Conservation (phyloP, 2,888 invertebrate genomes). For the Heliconius erato region DNA sequence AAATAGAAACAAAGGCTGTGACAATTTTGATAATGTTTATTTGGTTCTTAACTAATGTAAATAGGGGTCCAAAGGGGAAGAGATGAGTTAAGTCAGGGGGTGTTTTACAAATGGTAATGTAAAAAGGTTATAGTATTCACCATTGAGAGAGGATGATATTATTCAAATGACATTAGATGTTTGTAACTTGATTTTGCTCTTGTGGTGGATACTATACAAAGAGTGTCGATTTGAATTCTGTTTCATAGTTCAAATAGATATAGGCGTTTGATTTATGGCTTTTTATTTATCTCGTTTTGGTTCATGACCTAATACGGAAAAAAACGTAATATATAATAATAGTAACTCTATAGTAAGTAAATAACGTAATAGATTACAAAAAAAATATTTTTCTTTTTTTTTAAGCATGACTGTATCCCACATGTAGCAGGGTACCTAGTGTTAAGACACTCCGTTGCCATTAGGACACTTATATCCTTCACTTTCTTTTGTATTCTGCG, state of each 20-base stretch:
- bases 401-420: no score
- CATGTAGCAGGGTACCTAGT: no score
- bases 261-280: neutral
- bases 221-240: neutral
- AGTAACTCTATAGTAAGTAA: no score
- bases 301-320: neutral
- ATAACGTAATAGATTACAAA: no score
- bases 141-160: neutral
- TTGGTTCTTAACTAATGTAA: slow-evolving; percentile 25
- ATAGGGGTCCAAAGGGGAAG: neutral
- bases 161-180: slow-evolving; percentile 23
- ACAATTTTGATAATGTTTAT: slow-evolving; percentile 28
- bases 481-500: no score
- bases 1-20: slow-evolving; percentile 1
- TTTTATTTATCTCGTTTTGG: neutral
- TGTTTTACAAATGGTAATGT: slow-evolving; percentile 15
- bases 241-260: neutral
- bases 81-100: slow-evolving; percentile 15
- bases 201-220: neutral
- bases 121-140: neutral
- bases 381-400: no score
- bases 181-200: neutral
- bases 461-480: no score
- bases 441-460: no score
- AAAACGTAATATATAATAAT: neutral